Percentiles rank a stretch among this genome's conserved stretches.
Conservation (phyloP, 2,113 vertebrate genomes). For the Terrapene triunguis region DNA sequence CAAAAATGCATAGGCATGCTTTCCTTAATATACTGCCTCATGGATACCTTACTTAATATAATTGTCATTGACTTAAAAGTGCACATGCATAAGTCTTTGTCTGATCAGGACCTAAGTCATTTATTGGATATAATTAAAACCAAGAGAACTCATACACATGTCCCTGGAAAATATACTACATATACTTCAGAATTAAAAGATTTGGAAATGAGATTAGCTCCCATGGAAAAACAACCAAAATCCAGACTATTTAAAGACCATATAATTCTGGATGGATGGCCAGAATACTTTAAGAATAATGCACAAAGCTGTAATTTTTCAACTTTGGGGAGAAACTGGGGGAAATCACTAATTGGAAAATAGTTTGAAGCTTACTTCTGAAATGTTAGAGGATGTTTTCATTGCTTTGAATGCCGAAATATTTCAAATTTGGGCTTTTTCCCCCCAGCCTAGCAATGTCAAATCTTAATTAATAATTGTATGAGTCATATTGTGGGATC, state of each 20-base stretch:
- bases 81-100: not conserved
- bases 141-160: not conserved
- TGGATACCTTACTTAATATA: not conserved
- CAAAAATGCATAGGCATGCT: not conserved
- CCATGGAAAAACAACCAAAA: not conserved
- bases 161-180: not conserved
- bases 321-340: not conserved
- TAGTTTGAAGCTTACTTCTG: not conserved
- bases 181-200: not conserved
- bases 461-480: not conserved
- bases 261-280: not conserved
- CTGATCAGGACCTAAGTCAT: not conserved
- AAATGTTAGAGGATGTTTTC: not conserved
- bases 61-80: not conserved
- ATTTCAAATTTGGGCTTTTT: not conserved
- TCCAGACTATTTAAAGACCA: not conserved
- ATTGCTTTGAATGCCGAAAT: not conserved
- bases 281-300: not conserved
- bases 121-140: not conserved
- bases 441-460: not conserved
- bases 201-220: not conserved
- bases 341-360: not conserved
- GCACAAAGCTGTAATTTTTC: not conserved
- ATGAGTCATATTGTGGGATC: not conserved
- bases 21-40: not conserved